These are phyloP conservation scores for Synodontis membranacea DNA, from an alignment of 2,113 vertebrate species.

Conservation along the genomic window DNA sequence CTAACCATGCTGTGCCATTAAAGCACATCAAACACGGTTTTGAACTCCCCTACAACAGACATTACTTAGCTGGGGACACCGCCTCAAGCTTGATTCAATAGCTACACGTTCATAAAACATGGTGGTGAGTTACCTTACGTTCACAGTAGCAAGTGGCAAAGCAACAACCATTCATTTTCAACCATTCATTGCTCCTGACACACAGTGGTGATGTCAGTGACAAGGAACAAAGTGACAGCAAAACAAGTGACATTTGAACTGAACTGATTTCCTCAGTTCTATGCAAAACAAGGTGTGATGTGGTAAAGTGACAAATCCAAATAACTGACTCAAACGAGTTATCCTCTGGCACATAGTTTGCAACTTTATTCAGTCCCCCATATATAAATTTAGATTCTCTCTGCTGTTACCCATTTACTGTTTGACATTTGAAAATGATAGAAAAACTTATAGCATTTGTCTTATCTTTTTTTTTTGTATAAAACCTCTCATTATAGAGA, in stretches of 20 bases:
- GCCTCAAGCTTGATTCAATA: neutral
- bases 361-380: neutral
- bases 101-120: neutral
- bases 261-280: neutral
- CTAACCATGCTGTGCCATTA: neutral
- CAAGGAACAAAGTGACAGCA: neutral
- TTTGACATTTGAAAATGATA: neutral
- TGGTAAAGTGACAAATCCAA: neutral
- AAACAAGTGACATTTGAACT: neutral
- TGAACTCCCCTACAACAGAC: neutral
- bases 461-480: neutral
- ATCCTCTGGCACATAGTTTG: neutral
- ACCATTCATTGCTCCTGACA: neutral
- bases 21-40: conserved; percentile 6
- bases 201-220: neutral
- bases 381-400: neutral
- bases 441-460: neutral
- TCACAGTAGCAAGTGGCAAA: neutral
- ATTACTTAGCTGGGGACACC: neutral
- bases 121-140: neutral
- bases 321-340: neutral
- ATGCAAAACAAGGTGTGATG: neutral
- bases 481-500: neutral
- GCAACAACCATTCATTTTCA: neutral
- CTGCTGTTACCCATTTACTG: neutral